Evolutionary conservation across 2,888 invertebrate genomes (phyloP).

Genomic region (Pandemis heparana): DNA sequence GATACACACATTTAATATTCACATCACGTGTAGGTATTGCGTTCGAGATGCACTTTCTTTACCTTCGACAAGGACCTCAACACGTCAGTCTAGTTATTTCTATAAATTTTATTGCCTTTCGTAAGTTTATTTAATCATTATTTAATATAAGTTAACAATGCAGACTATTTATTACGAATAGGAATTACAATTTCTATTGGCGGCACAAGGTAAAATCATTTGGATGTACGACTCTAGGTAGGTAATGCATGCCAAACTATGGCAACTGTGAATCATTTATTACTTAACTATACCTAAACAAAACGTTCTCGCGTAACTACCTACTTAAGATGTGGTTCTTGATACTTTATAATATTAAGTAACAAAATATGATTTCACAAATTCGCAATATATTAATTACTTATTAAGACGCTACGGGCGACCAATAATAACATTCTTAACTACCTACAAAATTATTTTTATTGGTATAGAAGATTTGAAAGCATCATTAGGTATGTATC

Average conservation of each 20-base stretch:
- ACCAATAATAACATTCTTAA: slow-evolving; percentile 9
- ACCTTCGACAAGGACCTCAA: not conserved
- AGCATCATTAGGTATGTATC: not conserved
- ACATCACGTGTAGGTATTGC: slow-evolving; percentile 28
- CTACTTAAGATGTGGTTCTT: not conserved
- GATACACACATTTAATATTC: slow-evolving; percentile 32
- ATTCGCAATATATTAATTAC: slow-evolving; percentile 14
- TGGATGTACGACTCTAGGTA: not conserved
- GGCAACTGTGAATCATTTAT: not conserved
- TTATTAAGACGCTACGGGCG: not conserved
- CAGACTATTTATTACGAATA: slow-evolving; percentile 6
- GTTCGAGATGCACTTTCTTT: slow-evolving; percentile 2
- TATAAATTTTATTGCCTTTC: slow-evolving; percentile 33
- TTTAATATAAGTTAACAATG: slow-evolving; percentile 22
- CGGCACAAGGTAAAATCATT: not conserved
- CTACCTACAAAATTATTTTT: not conserved
- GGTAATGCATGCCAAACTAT: not conserved
- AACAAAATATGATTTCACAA: slow-evolving; percentile 14
- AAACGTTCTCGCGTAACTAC: not conserved
- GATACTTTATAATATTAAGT: slow-evolving; percentile 9
- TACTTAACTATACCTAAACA: not conserved
- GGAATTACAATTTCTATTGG: not conserved
- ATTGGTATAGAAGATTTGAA: not conserved
- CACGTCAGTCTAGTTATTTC: slow-evolving; percentile 11
- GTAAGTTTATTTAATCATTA: slow-evolving; percentile 27